A percentile compares a stretch with the other conserved stretches of the same genome.
These are phyloP conservation scores for Cynaeus angustus DNA, from an alignment of 2,888 invertebrate genomes.

Conservation along the genomic window DNA sequence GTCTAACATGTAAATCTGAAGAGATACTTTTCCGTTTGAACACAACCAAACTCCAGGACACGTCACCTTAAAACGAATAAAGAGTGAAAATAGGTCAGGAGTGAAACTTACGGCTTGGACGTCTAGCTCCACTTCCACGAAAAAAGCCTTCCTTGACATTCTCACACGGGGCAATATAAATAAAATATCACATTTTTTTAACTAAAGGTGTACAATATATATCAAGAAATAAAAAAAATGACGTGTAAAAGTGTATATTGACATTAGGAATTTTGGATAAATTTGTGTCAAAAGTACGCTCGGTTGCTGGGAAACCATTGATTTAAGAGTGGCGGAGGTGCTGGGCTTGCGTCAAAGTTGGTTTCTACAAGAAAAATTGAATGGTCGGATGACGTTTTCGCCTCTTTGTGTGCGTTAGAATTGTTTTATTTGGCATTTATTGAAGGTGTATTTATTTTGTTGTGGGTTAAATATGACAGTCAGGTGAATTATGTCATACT, in stretches of 20 bases:
- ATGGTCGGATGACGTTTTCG: not conserved
- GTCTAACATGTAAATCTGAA: constrained; percentile 81
- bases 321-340: constrained; percentile 34
- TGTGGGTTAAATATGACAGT: no score
- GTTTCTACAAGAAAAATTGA: not conserved
- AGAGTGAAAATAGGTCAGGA: constrained; percentile 25
- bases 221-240: constrained; percentile 25
- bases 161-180: not conserved
- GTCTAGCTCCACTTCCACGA: constrained; percentile 76
- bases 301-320: constrained; percentile 43
- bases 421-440: no score
- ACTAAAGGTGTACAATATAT: constrained; percentile 1
- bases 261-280: constrained; percentile 30
- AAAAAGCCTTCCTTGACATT: constrained; percentile 73
- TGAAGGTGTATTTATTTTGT: no score
- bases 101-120: constrained; percentile 73
- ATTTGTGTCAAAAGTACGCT: constrained; percentile 25
- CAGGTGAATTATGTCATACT: no score
- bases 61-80: constrained; percentile 74
- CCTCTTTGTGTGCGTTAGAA: not conserved
- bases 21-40: constrained; percentile 83
- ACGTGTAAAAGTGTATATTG: constrained; percentile 24
- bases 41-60: constrained; percentile 93
- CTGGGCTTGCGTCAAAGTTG: constrained; percentile 5
- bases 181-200: constrained; percentile 35